Evolutionary conservation across 1,140 invertebrate species (phyloP), one percentile per base, ranked within the genome.

Genomic region (Asobara japonica): DNA sequence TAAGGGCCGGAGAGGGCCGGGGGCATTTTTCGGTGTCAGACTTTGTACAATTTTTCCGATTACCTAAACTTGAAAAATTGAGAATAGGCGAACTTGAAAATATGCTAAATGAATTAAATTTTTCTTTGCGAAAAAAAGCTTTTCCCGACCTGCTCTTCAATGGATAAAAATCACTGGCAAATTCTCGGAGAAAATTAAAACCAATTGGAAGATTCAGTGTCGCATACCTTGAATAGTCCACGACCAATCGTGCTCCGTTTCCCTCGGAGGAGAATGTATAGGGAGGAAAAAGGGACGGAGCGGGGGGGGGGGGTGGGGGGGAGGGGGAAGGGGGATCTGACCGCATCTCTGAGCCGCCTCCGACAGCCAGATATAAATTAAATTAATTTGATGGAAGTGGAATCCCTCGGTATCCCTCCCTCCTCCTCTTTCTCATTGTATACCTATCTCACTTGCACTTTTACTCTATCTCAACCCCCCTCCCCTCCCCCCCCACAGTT

Each of bases 311-410:
- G 73, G 74, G 66, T 51, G 11, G 11, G 69, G 68, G 73, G 74
- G 66, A 64, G 11, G 11, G 69, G 69, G 69, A 69, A 75, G 69
- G 72, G 76, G 79, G 70, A 78, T 65, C 72, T 77, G 76, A 80
- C 77, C 79, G 64, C 78, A 79, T 81, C 78, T 77, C 71, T 69
- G 69, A 73, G 75, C 61, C 69, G 74, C 66, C 71, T 80, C 76
- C 77, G 81, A 84, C 82, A 82, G 79, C 76, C 51, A 72, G 77
- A 82, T 82, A 82, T 84, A 84, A 84, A 84, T 84, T 82, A 83
- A 84, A 86, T 84, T 84, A 84, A 84, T 86, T 84, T 82, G 80
- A 84, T 81, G 79, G 77, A 82, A 79, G 77, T 76, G 79, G 76
- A 81, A 80, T 79, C 65, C 70, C 76, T 77, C 68, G 64, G 33